Evolutionary conservation across 2,113 vertebrate species (phyloP).

Genomic region (Cyanoliseus patagonus): DNA sequence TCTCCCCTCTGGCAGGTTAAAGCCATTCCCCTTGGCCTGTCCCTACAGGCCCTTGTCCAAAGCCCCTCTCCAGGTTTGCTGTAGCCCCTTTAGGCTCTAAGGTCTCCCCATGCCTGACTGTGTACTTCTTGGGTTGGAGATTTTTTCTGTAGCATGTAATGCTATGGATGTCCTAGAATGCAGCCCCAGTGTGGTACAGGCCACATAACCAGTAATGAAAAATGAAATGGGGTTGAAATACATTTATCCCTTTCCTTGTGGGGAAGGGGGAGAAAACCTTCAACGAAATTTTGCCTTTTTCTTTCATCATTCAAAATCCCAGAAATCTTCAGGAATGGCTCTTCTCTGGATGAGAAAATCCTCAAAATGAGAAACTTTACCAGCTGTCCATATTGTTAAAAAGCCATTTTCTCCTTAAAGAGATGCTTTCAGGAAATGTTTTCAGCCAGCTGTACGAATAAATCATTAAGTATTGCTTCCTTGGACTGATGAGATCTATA

Average conservation of each 20-base stretch:
- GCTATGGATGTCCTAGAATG: not conserved
- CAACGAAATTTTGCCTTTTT: fast-evolving
- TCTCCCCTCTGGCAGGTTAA: too few relatives aligned
- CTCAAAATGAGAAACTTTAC: not conserved
- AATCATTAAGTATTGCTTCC: not conserved
- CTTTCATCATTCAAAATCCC: not conserved
- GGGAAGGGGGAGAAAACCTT: not conserved
- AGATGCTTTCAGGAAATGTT: not conserved
- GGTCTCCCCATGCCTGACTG: not conserved
- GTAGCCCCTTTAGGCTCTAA: not conserved
- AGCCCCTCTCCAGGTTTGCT: not conserved
- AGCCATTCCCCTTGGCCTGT: not conserved
- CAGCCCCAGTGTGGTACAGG: fast-evolving
- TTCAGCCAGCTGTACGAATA: not conserved
- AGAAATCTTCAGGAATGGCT: not conserved
- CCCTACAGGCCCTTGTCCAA: not conserved
- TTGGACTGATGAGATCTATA: not conserved
- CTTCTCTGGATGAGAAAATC: not conserved
- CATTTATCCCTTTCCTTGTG: not conserved
- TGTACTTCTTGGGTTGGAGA: not conserved
- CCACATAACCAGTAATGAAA: not conserved
- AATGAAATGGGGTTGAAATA: not conserved
- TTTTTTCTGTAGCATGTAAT: fast-evolving
- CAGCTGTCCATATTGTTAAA: not conserved
- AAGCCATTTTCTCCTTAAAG: not conserved